Evolutionary conservation across 2,888 invertebrate genomes (phyloP).

Genomic region (Acanthoscelides obtectus): DNA sequence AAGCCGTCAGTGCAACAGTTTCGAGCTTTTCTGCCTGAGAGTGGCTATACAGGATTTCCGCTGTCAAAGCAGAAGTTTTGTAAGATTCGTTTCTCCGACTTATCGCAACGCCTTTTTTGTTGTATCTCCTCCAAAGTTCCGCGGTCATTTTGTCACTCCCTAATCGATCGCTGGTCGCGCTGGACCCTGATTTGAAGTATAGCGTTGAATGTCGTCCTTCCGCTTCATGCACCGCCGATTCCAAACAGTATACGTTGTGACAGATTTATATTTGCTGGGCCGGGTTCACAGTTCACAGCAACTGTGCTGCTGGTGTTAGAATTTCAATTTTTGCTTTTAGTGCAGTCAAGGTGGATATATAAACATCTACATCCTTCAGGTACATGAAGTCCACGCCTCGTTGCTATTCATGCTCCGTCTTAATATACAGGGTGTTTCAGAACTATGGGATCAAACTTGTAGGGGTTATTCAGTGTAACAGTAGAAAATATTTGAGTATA

Average conservation of each 20-base stretch:
- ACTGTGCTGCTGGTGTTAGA: neutral
- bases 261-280: neutral
- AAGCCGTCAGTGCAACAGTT: too few relatives aligned
- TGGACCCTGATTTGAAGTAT: neutral
- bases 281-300: neutral
- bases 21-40: too few relatives aligned
- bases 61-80: too few relatives aligned
- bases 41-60: too few relatives aligned
- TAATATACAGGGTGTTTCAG: too few relatives aligned
- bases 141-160: neutral
- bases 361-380: too few relatives aligned
- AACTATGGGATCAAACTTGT: too few relatives aligned
- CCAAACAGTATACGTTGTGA: neutral
- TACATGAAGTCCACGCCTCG: too few relatives aligned
- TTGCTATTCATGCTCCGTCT: too few relatives aligned
- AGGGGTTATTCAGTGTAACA: too few relatives aligned
- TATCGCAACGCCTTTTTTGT: neutral
- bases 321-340: neutral
- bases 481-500: too few relatives aligned
- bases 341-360: neutral
- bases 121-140: neutral
- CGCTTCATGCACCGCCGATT: neutral
- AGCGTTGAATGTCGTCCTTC: neutral
- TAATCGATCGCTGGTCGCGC: neutral
- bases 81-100: too few relatives aligned